Conservation (phyloP, 2,113 vertebrate genomes). For the Phalacrocorax aristotelis region DNA sequence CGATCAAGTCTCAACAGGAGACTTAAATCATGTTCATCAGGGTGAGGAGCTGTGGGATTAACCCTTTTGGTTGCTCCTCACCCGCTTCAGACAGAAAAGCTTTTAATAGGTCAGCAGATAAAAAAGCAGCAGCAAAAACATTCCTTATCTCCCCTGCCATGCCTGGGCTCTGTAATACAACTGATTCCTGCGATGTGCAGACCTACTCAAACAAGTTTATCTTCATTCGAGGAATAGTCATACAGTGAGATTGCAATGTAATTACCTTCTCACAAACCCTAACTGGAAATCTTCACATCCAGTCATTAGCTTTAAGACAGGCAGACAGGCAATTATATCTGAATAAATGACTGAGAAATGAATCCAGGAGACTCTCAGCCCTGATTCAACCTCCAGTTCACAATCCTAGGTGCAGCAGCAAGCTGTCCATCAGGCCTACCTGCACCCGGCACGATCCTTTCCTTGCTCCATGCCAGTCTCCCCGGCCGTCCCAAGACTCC, state of each 20-base stretch:
- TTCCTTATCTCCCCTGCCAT: constrained; percentile 66
- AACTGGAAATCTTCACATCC: constrained; percentile 72
- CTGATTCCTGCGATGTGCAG: constrained; percentile 53
- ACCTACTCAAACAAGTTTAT: constrained; percentile 56
- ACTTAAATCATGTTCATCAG: not conserved
- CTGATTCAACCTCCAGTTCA: constrained; percentile 7
- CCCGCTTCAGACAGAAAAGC: constrained; percentile 45
- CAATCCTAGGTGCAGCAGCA: not conserved
- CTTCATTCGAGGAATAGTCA: constrained; percentile 62
- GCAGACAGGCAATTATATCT: constrained; percentile 72
- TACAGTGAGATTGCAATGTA: constrained; percentile 62
- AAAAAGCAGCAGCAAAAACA: constrained; percentile 33
- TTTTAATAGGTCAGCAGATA: constrained; percentile 60
- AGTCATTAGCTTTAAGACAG: constrained; percentile 68
- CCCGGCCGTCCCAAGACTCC: not conserved
- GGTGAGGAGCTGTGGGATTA: constrained; percentile 50
- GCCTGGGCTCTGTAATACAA: constrained; percentile 59
- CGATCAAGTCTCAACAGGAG: not conserved
- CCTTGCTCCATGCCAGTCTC: not conserved
- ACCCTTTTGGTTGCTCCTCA: constrained; percentile 5
- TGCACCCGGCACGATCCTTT: not conserved
- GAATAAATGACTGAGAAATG: constrained; percentile 71
- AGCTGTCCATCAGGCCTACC: not conserved
- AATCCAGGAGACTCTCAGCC: constrained; percentile 39
- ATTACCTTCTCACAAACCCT: constrained; percentile 66